Base-by-base conservation (phyloP, 1,140 invertebrate genomes). In the Leptoteleia sp. region DNA sequence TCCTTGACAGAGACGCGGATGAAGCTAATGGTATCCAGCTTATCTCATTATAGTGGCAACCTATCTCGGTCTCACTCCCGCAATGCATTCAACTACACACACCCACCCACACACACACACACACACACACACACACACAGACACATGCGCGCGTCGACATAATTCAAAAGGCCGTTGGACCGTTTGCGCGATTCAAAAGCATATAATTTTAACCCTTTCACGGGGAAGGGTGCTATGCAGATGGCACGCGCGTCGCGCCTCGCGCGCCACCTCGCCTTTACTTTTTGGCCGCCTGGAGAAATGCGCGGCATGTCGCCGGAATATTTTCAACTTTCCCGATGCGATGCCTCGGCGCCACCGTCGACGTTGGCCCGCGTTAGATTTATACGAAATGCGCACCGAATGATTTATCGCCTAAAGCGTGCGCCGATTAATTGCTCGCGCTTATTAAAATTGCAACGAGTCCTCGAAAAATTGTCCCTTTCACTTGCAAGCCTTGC, bases 151-250 rank as follows among this genome's bases (percentile, higher is more conserved):
- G 48, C 52, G 54, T 13, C 52, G 48, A 31, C 55, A 65, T 73
- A 79, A 68, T 64, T 79, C 68, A 73, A 59, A 73, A 62, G 76
- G 38, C 48, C 68, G 55, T 43, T 42, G 68, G 61, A 67, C 43
- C 62, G 64, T 73, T 79, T 64, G 70, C 50, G 57, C 76, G 70
- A 79, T 75, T 79, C 70, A 55, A 73, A 79, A 73, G 48, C 62
- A 70, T n/a, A n/a, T 75, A 79, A 79, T 79, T 79, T 79, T 70
- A 73, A 75, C 48, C 70, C 64, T 79, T 79, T 79, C 67, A 79
- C 50, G 57, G 29, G 7, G 27, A 70, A 48, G 48, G 68, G 70
- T 75, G 57, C 68, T 62, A 62, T 52, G 70, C 75, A 64, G 70
- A 73, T 68, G 68, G 43, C 64, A 33, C 59, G 59, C 68, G 48